Conservation (phyloP, 2,888 invertebrate species). For the Sarcophaga carnaria region DNA sequence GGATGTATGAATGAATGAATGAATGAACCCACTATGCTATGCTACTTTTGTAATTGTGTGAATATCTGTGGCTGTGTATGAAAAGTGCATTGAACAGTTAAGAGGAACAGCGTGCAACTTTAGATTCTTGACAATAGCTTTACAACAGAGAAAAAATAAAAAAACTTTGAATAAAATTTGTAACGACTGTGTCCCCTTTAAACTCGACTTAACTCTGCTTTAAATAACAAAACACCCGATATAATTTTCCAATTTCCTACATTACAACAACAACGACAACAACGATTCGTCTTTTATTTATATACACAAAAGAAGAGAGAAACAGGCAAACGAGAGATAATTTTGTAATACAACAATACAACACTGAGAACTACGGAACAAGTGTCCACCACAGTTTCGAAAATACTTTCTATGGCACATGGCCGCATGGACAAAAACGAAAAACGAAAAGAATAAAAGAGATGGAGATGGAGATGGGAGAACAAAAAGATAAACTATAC, state of each 20-base stretch:
- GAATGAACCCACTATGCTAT: constrained; percentile 45
- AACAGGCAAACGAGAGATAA: background rate
- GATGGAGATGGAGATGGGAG: no score
- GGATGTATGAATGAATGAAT: constrained; percentile 9
- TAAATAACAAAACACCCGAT: background rate
- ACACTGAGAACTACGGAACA: constrained; percentile 4
- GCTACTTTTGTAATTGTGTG: background rate
- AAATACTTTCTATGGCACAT: constrained; percentile 1
- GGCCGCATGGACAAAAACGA: background rate
- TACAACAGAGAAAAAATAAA: background rate
- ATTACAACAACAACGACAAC: background rate
- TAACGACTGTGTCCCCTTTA: background rate
- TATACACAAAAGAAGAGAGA: background rate
- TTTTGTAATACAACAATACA: background rate
- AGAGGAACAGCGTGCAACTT: constrained; percentile 36
- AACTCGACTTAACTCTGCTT: background rate
- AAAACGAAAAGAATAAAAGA: background rate
- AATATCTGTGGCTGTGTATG: background rate
- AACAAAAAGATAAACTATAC: background rate
- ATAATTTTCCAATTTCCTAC: background rate
- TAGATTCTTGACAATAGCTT: constrained; percentile 58
- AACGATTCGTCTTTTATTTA: background rate
- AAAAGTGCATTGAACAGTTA: constrained; percentile 57
- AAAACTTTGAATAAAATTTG: background rate
- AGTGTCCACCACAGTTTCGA: constrained; percentile 50